Conservation (phyloP, 2,113 vertebrate species). For the Perognathus longimembris region DNA sequence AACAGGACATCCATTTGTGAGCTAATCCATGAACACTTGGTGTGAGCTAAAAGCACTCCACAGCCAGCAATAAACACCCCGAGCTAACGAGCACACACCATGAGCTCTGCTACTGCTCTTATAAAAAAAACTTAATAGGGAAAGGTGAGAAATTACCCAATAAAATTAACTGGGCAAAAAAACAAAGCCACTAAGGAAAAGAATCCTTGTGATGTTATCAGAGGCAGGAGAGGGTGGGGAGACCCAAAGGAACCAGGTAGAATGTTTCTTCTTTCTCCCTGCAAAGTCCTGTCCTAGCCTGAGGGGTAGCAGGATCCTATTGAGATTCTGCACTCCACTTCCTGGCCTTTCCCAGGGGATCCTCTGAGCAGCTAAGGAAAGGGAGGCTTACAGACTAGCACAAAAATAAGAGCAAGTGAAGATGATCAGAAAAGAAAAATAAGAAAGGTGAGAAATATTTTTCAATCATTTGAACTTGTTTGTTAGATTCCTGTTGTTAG, state of each 20-base stretch:
- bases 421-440: background rate
- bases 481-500: background rate
- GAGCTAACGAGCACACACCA: background rate
- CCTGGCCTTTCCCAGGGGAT: background rate
- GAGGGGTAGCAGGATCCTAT: background rate
- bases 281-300: background rate
- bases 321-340: background rate
- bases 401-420: background rate
- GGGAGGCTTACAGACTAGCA: background rate
- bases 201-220: background rate
- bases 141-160: background rate
- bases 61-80: slow-evolving; percentile 5
- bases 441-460: background rate
- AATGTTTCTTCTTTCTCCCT: background rate
- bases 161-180: slow-evolving; percentile 24
- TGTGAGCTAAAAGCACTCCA: slow-evolving; percentile 64
- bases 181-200: slow-evolving; percentile 1
- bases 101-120: background rate
- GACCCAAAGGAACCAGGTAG: background rate
- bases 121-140: slow-evolving; percentile 3
- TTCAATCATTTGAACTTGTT: background rate
- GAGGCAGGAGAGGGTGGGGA: background rate
- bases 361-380: background rate
- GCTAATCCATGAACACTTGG: slow-evolving; percentile 59
- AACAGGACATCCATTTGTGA: slow-evolving; percentile 68